Percentiles rank a stretch among this genome's conserved stretches.
These are phyloP conservation scores for Anhinga anhinga DNA, from an alignment of 2,113 vertebrate genomes.

Conservation along the genomic window DNA sequence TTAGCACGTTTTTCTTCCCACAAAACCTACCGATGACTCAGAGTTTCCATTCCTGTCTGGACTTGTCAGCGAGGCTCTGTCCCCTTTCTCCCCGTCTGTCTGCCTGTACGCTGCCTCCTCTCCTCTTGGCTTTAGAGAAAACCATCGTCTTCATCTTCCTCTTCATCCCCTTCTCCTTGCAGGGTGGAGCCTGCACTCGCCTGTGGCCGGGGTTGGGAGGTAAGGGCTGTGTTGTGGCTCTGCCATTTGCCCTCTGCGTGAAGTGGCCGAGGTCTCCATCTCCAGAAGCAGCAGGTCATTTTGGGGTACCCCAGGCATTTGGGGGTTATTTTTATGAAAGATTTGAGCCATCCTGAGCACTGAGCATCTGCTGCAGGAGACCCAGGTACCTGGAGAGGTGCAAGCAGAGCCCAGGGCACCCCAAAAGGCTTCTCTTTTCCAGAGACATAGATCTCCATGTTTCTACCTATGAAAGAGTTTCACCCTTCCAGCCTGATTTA, in stretches of 20 bases:
- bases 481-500: background rate
- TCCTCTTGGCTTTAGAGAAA: background rate
- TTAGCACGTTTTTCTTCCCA: background rate
- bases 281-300: background rate
- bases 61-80: background rate
- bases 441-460: accelerated
- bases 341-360: background rate
- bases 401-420: background rate
- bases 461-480: accelerated
- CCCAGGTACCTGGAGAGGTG: background rate
- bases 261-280: background rate
- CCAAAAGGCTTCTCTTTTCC: background rate
- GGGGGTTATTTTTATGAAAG: background rate
- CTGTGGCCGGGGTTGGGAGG: background rate
- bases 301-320: background rate
- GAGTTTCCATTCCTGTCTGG: background rate
- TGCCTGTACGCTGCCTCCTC: accelerated
- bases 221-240: background rate
- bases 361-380: background rate
- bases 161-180: background rate
- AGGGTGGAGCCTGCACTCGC: background rate
- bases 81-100: background rate
- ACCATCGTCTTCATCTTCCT: background rate
- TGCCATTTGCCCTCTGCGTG: background rate
- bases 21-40: background rate